phyloP scores from a whole-genome alignment of 2,113 vertebrate genomes.

The Psephotus haematonotus region DNA sequence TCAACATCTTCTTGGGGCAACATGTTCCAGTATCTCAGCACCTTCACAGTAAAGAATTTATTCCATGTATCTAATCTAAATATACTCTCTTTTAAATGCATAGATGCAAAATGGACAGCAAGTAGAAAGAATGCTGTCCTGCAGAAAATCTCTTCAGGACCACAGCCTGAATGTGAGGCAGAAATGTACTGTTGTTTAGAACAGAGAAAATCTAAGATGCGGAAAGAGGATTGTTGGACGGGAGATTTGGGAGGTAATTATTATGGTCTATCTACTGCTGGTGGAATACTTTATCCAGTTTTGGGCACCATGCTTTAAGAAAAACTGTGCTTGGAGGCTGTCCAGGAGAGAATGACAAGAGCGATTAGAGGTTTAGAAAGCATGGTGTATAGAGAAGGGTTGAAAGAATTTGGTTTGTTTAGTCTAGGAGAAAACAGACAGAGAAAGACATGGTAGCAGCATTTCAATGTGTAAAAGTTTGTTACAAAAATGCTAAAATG shows the following conservation, averaged over 20 bases:
- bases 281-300: conserved; percentile 25
- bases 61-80: background rate
- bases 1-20: background rate
- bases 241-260: background rate
- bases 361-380: conserved; percentile 49
- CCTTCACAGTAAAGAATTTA: background rate
- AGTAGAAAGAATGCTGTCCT: background rate
- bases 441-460: background rate
- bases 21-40: background rate
- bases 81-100: background rate
- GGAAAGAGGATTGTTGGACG: background rate
- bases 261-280: background rate
- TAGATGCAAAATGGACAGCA: background rate
- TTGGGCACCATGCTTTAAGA: conserved; percentile 16
- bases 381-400: conserved; percentile 31
- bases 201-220: background rate
- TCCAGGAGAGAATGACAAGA: conserved; percentile 53
- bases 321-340: conserved; percentile 10
- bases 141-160: background rate
- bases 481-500: background rate
- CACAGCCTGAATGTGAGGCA: background rate
- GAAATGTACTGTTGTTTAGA: background rate
- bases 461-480: background rate
- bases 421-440: conserved; percentile 39
- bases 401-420: conserved; percentile 61